Conservation (phyloP, 2,797 vertebrate genomes). For the Sebastes cheni region DNA sequence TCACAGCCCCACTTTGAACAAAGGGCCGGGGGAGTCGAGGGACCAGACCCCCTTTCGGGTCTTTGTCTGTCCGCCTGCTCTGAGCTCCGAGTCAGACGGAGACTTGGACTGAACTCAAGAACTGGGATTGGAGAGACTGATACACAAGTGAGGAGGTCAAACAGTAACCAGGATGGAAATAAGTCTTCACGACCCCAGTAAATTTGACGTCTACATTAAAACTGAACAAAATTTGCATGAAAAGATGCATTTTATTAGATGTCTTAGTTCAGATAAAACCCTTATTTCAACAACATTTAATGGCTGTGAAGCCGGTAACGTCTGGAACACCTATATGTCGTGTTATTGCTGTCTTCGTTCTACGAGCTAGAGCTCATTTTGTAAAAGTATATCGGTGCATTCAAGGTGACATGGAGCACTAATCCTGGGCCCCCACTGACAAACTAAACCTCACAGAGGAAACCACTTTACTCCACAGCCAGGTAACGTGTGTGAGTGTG, state of each 20-base stretch:
- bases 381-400: neutral
- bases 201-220: neutral
- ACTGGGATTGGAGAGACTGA: constrained; percentile 24
- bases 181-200: too few relatives aligned
- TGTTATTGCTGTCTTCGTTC: neutral
- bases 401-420: neutral
- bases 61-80: constrained; percentile 62
- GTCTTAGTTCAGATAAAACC: neutral
- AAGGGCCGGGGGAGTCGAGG: constrained; percentile 62
- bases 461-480: constrained; percentile 39
- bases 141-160: constrained; percentile 16
- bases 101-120: constrained; percentile 55
- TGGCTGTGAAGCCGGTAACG: neutral
- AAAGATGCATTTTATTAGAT: neutral
- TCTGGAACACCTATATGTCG: neutral
- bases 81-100: constrained; percentile 34
- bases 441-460: constrained; percentile 26
- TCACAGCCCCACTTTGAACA: constrained; percentile 67
- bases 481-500: constrained; percentile 25
- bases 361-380: neutral
- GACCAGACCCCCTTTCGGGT: constrained; percentile 67
- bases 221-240: neutral
- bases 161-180: neutral
- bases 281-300: neutral
- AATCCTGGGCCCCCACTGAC: constrained; percentile 10